Evolutionary conservation across 2,888 invertebrate species (phyloP), one percentile per base, ranked within the genome.

Genomic region (Andrena minutula): DNA sequence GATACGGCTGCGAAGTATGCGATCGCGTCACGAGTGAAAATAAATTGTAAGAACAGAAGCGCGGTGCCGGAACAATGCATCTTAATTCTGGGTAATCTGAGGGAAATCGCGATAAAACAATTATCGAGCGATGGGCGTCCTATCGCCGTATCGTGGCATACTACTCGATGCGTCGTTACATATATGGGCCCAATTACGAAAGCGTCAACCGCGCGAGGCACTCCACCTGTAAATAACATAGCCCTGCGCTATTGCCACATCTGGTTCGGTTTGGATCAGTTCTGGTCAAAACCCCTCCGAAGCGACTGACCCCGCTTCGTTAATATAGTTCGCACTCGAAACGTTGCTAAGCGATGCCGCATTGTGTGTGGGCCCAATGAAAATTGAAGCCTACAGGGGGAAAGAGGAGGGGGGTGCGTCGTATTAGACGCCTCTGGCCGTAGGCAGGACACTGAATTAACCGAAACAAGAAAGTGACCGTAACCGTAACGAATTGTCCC

Each of bases 401-500:
- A 32, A 30, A 10, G 8, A 10, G 8, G 41, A 35, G 10, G 63
- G 2, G 12, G 4, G 23, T n/a, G n/a, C 2, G 23, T 41, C 23
- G 16, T 20, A 12, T 32, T 41, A 63, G 20, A 63, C 4, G 63
- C 41, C 23, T 41, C 6, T 63, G 20, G 2, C 26, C 63, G 63
- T 63, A 41, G 26, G 16, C 12, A 41, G 63, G 41, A 23, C 23
- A 41, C 6, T 7, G 41, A 65, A 73, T 23, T 12, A 30, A 41
- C 53, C 32, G 56, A 71, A 41, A 71, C 35, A 41, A 56, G 20
- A 71, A 56, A 71, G 32, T 60, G 35, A 23, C 8, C 10, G 73
- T 53, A 5, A 41, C 41, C 41, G 12, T 41, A 73, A 72, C 32
- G 41, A 58, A 73, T 77, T 64, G 63, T 63, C 53, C 63, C 49